Base-by-base conservation (phyloP, 2,888 invertebrate species). In the Acronicta alni region DNA sequence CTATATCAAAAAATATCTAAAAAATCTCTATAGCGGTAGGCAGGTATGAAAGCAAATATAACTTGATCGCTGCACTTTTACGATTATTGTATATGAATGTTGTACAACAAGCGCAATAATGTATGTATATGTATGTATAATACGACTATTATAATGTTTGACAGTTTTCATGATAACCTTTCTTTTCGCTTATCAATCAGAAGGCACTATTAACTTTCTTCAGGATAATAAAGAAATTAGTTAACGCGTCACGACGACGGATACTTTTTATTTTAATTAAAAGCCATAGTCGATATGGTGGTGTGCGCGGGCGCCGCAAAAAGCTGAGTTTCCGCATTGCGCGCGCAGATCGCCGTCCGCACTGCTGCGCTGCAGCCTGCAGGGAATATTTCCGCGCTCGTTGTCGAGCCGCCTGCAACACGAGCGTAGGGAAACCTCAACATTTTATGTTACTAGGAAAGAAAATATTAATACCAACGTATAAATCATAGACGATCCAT, bases 241-340 rank as follows among this genome's bases (percentile, higher is more conserved):
- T 14, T 54, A 56, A 51, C 47, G 26, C 16, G 45, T 52, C 16
- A 55, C 56, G 42, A 55, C 18, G 58, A 54, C 63, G 61, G 39
- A 32, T 59, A 64, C 18, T 59, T 59, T 67, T 69, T 64, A 60
- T 64, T 57, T 66, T 68, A 72, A 72, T 78, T 72, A 62, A 62
- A 60, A 60, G 44, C n/a, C 44, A 39, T 26, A 58, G 59, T 15
- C 26, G 47, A 12, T 55, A 45, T 39, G 56, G 48, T 9, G 15
- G 42, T 55, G 65, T 54, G 62, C 62, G 56, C 51, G 59, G 42
- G 67, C 52, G 67, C 59, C 67, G 73, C 77, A 84, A 86, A 85
- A 84, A 87, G 84, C 76, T 67, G 77, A 78, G 85, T 84, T 89
- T 90, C 89, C 90, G 89, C 88, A 89, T 89, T 86, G 89, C 86